Evolutionary conservation across 2,797 vertebrate genomes (phyloP).

Genomic region (Lepus townsendii): DNA sequence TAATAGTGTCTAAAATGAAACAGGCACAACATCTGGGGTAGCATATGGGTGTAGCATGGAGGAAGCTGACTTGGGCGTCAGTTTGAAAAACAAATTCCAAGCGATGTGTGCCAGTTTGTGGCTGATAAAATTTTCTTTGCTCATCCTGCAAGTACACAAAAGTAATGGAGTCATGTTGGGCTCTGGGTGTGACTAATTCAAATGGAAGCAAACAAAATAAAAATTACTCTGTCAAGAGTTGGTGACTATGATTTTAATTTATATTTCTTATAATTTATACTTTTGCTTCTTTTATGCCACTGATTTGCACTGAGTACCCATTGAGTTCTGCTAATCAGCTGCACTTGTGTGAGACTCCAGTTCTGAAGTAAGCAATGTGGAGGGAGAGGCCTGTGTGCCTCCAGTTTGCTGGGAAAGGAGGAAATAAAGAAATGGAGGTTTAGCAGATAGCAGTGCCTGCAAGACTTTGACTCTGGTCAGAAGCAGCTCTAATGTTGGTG

Average conservation of each 20-base stretch:
- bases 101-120: constrained; percentile 55
- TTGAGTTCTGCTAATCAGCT: neutral
- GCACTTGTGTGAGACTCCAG: neutral
- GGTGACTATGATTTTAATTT: constrained; percentile 47
- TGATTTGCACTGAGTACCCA: neutral
- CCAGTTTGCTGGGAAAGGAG: neutral
- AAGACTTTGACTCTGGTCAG: neutral
- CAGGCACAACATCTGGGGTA: constrained; percentile 62
- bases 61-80: constrained; percentile 36
- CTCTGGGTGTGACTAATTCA: constrained; percentile 63
- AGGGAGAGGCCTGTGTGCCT: neutral
- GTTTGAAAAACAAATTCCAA: constrained; percentile 66
- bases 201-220: neutral
- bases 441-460: neutral
- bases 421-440: neutral
- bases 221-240: constrained; percentile 38
- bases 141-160: constrained; percentile 30
- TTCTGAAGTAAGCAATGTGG: neutral
- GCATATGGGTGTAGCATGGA: constrained; percentile 54
- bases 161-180: neutral
- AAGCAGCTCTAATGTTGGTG: neutral
- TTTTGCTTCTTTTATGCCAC: neutral
- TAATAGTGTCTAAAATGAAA: constrained; percentile 70
- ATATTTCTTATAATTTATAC: constrained; percentile 39
- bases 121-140: constrained; percentile 59